Evolutionary conservation across 2,797 vertebrate species (phyloP).

Genomic region (Poecile montanus): DNA sequence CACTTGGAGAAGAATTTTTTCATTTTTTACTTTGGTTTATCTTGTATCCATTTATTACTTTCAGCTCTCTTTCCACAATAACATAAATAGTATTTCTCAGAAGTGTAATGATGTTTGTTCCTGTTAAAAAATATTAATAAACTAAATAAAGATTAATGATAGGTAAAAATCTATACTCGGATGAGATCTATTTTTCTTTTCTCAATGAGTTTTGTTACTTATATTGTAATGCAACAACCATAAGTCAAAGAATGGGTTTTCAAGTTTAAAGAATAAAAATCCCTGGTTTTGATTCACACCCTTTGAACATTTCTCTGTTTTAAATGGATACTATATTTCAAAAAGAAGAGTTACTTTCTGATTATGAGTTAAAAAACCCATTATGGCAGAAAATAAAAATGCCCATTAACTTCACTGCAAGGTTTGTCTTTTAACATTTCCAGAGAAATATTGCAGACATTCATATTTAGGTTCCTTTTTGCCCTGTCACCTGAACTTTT

Average conservation of each 20-base stretch:
- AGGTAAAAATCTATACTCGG: conserved; percentile 70
- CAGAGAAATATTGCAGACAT: not conserved
- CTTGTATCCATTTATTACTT: not conserved
- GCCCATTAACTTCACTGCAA: not conserved
- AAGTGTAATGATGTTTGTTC: conserved; percentile 57
- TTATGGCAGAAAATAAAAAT: conserved; percentile 59
- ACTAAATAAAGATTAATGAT: conserved; percentile 71
- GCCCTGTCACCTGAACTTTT: not conserved
- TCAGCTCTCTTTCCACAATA: not conserved
- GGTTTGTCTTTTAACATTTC: not conserved
- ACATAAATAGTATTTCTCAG: conserved; percentile 50
- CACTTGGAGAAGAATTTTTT: not conserved
- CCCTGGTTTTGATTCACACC: conserved; percentile 79
- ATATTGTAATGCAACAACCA: conserved; percentile 73
- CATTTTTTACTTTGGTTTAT: not conserved
- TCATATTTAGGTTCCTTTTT: not conserved
- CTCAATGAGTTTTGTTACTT: conserved; percentile 80
- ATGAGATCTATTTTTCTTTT: conserved; percentile 74
- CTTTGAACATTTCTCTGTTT: conserved; percentile 76
- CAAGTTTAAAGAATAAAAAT: conserved; percentile 80
- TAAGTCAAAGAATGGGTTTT: conserved; percentile 83
- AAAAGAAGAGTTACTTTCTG: conserved; percentile 39
- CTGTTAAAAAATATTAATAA: conserved; percentile 66
- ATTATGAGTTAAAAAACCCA: conserved; percentile 39
- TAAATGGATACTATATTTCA: conserved; percentile 60